Conservation (phyloP, 1,140 invertebrate genomes). For the Hirudo medicinalis region DNA sequence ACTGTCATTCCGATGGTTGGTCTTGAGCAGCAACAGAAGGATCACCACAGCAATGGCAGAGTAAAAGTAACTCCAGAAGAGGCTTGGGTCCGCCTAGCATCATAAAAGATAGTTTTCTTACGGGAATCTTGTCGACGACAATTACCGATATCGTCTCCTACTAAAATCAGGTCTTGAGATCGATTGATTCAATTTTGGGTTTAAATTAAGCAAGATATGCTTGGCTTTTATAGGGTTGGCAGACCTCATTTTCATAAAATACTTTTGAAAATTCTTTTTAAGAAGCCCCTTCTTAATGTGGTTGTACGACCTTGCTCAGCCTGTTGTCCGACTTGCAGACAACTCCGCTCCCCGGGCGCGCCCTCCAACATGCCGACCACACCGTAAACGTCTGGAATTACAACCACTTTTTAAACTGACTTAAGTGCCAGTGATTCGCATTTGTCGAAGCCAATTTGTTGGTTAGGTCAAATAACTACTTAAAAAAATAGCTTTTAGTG, state of each 20-base stretch:
- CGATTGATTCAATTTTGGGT: too few species aligned
- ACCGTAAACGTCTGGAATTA: conserved; percentile 30
- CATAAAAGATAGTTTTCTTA: background rate
- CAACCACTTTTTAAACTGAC: too few species aligned
- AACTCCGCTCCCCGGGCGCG: conserved; percentile 26
- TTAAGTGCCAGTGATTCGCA: background rate
- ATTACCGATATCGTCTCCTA: too few species aligned
- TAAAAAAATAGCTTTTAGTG: background rate
- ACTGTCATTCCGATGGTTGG: conserved; percentile 24
- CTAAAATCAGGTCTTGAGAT: too few species aligned
- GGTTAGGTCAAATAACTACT: background rate
- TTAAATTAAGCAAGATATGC: too few species aligned
- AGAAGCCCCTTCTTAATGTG: background rate
- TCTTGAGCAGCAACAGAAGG: conserved; percentile 29
- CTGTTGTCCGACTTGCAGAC: conserved; percentile 14
- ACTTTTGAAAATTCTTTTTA: background rate
- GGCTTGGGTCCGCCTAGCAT: conserved; percentile 31
- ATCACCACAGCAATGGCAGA: conserved; percentile 29
- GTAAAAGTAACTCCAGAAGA: conserved; percentile 37
- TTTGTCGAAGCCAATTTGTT: background rate
- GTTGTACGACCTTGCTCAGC: conserved; percentile 28
- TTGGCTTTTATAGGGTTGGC: too few species aligned
- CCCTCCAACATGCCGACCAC: conserved; percentile 35
- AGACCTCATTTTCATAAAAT: too few species aligned
- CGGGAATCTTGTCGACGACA: too few species aligned